phyloP scores from a whole-genome alignment of 2,888 invertebrate species.

The Monoplex corrugatus region DNA sequence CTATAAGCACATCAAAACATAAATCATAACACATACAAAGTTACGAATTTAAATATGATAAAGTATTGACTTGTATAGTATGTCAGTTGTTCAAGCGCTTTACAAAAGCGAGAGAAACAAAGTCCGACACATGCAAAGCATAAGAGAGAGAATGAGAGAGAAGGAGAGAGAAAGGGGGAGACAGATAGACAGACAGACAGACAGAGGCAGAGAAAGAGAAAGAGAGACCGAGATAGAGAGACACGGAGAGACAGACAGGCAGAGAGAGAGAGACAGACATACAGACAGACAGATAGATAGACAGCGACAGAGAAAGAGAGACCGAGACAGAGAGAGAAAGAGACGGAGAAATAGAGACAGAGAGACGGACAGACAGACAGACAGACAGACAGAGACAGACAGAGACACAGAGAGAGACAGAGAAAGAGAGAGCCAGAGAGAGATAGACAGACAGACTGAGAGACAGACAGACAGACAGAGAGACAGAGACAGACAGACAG shows the following conservation, averaged over 20 bases:
- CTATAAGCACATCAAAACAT: too few relatives aligned
- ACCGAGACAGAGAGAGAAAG: slow-evolving; percentile 14
- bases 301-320: slow-evolving; percentile 8
- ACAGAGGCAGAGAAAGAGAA: too few relatives aligned
- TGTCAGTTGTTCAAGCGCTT: too few relatives aligned
- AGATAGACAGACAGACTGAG: neutral
- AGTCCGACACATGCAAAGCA: too few relatives aligned
- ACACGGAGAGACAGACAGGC: neutral
- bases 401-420: slow-evolving; percentile 24
- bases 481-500: slow-evolving; percentile 44
- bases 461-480: slow-evolving; percentile 42
- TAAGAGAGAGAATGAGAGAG: too few relatives aligned
- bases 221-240: neutral
- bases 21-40: too few relatives aligned
- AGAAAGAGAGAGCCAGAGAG: slow-evolving; percentile 16
- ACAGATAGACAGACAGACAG: too few relatives aligned
- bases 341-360: neutral
- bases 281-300: slow-evolving; percentile 13
- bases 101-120: too few relatives aligned
- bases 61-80: too few relatives aligned
- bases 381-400: neutral
- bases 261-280: neutral
- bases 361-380: neutral
- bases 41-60: too few relatives aligned
- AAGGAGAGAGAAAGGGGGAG: too few relatives aligned